Percentiles rank a stretch among this genome's conserved stretches.
Conservation (phyloP, 1,140 invertebrate species). For the Holcopasites calliopsidis region DNA sequence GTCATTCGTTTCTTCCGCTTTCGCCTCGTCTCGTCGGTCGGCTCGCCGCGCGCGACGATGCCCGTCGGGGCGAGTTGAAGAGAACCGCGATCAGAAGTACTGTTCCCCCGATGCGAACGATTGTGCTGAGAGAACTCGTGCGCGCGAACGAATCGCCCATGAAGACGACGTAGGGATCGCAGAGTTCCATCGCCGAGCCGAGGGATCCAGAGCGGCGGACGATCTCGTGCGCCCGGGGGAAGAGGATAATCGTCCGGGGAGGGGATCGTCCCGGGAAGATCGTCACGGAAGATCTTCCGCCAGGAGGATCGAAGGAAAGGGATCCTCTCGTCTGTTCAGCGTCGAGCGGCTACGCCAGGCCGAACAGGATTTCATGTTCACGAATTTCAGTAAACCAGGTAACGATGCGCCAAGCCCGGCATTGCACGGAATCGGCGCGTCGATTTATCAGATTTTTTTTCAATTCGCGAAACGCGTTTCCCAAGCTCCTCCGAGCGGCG, state of each 20-base stretch:
- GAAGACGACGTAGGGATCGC: conserved; percentile 6
- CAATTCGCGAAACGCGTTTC: conserved; percentile 8
- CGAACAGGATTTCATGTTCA: conserved; percentile 75
- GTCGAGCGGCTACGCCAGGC: conserved; percentile 57
- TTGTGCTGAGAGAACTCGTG: conserved; percentile 48
- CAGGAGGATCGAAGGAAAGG: conserved; percentile 47
- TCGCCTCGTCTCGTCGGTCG: not conserved
- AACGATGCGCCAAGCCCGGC: conserved; percentile 60
- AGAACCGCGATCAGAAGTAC: too few relatives aligned
- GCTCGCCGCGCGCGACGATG: conserved; percentile 20
- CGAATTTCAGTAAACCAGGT: conserved; percentile 76
- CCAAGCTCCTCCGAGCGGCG: not conserved
- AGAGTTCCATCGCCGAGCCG: conserved; percentile 5
- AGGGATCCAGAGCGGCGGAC: not conserved
- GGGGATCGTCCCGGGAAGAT: conserved; percentile 47
- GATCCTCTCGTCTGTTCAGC: conserved; percentile 48
- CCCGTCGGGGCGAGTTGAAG: conserved; percentile 7
- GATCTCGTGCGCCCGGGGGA: not conserved
- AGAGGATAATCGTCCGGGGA: not conserved
- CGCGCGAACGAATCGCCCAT: conserved; percentile 50
- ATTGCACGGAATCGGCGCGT: conserved; percentile 41
- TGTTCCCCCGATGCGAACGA: conserved; percentile 2
- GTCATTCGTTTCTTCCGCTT: not conserved
- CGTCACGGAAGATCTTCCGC: conserved; percentile 46
- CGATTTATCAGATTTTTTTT: conserved; percentile 39